phyloP scores from a whole-genome alignment of 2,888 invertebrate genomes.

The Trisateles emortualis region DNA sequence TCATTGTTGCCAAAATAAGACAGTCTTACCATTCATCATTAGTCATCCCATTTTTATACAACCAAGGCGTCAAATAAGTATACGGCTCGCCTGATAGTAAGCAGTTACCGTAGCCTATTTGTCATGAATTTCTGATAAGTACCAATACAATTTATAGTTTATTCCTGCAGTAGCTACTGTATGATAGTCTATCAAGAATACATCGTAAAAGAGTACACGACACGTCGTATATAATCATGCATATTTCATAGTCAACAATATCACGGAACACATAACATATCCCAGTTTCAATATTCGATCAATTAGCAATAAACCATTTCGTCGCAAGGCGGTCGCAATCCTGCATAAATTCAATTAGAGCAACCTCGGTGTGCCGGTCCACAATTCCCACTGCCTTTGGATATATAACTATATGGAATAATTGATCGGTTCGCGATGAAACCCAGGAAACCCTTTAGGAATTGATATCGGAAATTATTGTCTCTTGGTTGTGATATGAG shows the following conservation, averaged over 20 bases:
- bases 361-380: constrained; percentile 52
- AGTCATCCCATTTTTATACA: too few species aligned
- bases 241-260: constrained; percentile 52
- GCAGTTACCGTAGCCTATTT: too few species aligned
- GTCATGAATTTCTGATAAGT: too few species aligned
- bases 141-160: too few species aligned
- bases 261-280: constrained; percentile 49
- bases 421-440: constrained; percentile 64
- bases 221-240: constrained; percentile 38
- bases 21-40: too few species aligned
- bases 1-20: too few species aligned
- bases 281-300: constrained; percentile 68
- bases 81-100: too few species aligned
- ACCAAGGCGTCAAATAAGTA: too few species aligned
- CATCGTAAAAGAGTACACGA: constrained; percentile 35
- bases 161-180: too few species aligned
- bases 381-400: constrained; percentile 62
- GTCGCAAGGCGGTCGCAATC: constrained; percentile 65
- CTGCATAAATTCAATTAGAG: constrained; percentile 82
- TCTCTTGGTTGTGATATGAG: constrained; percentile 43
- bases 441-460: constrained; percentile 58
- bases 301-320: constrained; percentile 78
- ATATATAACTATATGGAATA: constrained; percentile 75
- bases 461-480: constrained; percentile 55
- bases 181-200: constrained; percentile 8